These are phyloP conservation scores for Dicrurus megarhynchus DNA, from an alignment of 2,113 vertebrate species.

Conservation along the genomic window DNA sequence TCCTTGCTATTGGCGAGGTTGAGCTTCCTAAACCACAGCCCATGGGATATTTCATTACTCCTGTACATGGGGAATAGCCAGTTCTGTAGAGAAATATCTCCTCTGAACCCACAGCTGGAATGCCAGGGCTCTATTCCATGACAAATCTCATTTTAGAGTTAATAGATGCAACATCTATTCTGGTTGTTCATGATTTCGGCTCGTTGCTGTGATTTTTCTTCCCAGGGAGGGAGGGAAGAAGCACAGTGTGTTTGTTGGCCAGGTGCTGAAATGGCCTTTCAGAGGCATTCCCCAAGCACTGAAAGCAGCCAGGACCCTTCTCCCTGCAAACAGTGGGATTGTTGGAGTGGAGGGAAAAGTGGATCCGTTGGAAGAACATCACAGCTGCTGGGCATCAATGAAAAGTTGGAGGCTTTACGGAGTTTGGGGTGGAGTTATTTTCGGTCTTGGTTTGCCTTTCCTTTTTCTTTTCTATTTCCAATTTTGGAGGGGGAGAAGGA, in stretches of 20 bases:
- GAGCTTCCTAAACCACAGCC: accelerated
- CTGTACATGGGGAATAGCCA: accelerated
- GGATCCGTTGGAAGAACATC: background rate
- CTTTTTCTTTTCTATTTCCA: background rate
- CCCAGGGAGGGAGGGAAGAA: background rate
- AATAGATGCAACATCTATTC: background rate
- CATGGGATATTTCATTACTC: background rate
- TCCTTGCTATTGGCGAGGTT: accelerated
- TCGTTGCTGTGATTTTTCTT: background rate
- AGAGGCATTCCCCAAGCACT: background rate
- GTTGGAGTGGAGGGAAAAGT: background rate
- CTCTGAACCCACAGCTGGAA: background rate
- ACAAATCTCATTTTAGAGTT: background rate
- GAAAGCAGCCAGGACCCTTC: background rate
- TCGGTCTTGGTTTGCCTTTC: background rate
- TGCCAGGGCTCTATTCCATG: background rate
- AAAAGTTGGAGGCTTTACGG: background rate
- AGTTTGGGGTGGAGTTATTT: background rate
- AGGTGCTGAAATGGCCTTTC: background rate
- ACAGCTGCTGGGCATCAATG: accelerated
- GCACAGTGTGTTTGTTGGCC: accelerated
- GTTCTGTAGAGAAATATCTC: background rate
- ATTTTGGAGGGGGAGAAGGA: background rate
- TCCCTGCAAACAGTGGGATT: accelerated
- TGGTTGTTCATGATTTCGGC: accelerated